Evolutionary conservation across 2,113 vertebrate genomes (phyloP), one percentile per base, ranked within the genome.

Genomic region (Odocoileus virginianus): DNA sequence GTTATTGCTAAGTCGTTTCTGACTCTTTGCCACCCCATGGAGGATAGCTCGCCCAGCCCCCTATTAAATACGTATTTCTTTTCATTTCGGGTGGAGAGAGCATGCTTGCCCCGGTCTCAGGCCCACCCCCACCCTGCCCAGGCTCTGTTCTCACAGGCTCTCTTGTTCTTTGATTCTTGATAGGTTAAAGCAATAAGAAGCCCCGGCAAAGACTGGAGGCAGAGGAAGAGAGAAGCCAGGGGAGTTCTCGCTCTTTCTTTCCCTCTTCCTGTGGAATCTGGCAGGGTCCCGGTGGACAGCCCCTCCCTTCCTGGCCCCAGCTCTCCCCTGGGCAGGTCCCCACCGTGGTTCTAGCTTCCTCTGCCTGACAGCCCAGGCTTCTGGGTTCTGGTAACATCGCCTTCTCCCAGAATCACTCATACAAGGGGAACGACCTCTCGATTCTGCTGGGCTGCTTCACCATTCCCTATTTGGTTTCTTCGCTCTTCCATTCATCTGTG

Each of bases 241-340:
- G 57, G 14, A 78, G 83, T 87, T 93, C 94, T 96, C 16, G 21
- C 45, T 87, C 43, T 96, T 83, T 97, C 67, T 87, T 90, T 97
- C 85, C 57, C 76, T 87, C 55, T 71, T 87, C 84, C 94, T 92
- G 27, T 83, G 87, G 60, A 71, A 78, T 83, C 84, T 89, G 94
- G 79, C 71, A 84, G 81, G 60, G 61, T 83, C 57, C 96, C 74
- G 54, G n/a, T 25, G 55, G 74, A 76, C 28, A 86, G n/a, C 60
- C 79, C 64, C 91, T 97, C 94, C 94, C 95, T 92, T 95, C 95
- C 95, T 94, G 91, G 85, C 88, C 81, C 71, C 78, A 79, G 43
- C 25, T 93, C 57, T 91, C 81, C 19, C 57, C 57, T n/a, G 64
- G 82, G 78, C 71, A 85, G 76, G 87, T 91, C 55, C 57, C 13